Evolutionary conservation across 2,113 vertebrate genomes (phyloP).

Genomic region (Mesembrinibis cayennensis): DNA sequence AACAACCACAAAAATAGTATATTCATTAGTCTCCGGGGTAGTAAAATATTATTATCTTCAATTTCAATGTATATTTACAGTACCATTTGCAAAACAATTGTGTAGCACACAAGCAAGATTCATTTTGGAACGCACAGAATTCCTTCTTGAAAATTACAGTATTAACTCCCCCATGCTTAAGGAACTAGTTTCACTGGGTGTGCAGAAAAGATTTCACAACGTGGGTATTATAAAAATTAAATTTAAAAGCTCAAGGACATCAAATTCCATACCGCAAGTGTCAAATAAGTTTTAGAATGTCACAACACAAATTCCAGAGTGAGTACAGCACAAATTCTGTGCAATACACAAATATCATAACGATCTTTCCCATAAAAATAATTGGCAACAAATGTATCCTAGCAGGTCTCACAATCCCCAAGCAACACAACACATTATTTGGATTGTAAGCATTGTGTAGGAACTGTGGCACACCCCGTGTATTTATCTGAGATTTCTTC

Average conservation of each 20-base stretch:
- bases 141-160: not conserved
- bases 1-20: not conserved
- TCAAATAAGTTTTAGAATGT: constrained; percentile 12
- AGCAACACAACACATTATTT: not conserved
- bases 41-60: constrained; percentile 12
- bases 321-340: not conserved
- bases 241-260: not conserved
- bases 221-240: not conserved
- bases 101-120: not conserved
- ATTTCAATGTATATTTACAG: not conserved
- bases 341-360: not conserved
- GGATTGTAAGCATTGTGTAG: not conserved
- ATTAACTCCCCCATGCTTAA: not conserved
- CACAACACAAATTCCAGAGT: not conserved
- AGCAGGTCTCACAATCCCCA: not conserved
- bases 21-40: constrained; percentile 8
- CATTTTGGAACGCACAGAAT: not conserved
- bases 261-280: not conserved
- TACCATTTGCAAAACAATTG: constrained; percentile 8
- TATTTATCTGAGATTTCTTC: not conserved
- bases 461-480: not conserved
- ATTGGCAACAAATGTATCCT: not conserved
- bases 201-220: not conserved
- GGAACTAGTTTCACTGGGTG: not conserved
- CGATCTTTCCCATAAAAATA: not conserved